Evolutionary conservation across 1,140 invertebrate species (phyloP), one percentile per base, ranked within the genome.

Genomic region (Oryzaephilus surinamensis): DNA sequence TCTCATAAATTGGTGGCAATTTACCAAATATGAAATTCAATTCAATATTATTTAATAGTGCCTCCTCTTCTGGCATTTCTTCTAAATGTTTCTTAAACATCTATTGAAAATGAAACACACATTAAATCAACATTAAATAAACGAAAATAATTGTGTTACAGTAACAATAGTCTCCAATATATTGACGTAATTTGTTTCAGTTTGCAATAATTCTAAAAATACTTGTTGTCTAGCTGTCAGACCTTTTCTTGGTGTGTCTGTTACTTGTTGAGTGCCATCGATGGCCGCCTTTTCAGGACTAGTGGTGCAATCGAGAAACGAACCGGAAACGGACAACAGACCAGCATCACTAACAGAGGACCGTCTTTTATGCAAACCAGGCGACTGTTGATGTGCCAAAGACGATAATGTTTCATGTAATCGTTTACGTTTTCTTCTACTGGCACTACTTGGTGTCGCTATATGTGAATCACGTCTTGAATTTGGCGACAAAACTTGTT

Each of bases 1-100:
- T 79, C 54, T 94, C 84, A 60, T 88, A 87, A 52, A 98, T 97
- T 16, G 90, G 87, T 32, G 87, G 81, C 57, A 99, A 74, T 61
- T 96, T 92, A 34, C 90, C 90, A 69, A 99, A 99, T 46, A 98
- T 97, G 40, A 90, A 85, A 69, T 92, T 94, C 16, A 90, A 70
- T 73, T 97, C 92, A 16, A 87, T 90, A 47, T 83, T 83, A 61
- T 91, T 90, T 42, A 97, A 70, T 48, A 97, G 67, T 65, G 81
- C 52, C 66, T 80, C 71, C 73, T 88, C 62, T 73, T 81, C 67
- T 19, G 72, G 64, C 64, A 79, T 76, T 46, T 84, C 76, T 67
- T 97, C 93, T 43, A 97, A 69, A 32, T 91, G 89, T 57, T 81
- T 79, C 68, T 95, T 95, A 59, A 96, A 97, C 61, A 92, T 73